Evolutionary conservation across 2,888 invertebrate genomes (phyloP).

Genomic region (Malacosoma neustria): DNA sequence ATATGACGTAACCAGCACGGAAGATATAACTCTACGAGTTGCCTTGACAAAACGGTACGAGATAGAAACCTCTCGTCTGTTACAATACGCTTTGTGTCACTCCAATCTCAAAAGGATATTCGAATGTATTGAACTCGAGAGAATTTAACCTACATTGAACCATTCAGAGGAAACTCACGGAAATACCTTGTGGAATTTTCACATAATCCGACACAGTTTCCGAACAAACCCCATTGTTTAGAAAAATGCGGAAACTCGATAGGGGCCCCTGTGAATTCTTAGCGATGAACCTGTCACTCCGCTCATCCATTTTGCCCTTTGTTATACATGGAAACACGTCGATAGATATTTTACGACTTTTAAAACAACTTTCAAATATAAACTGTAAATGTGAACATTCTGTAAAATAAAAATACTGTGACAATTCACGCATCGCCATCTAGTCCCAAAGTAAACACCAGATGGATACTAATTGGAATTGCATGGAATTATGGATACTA

Average conservation of each 20-base stretch:
- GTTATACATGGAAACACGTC: background rate
- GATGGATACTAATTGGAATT: no score
- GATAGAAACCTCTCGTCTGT: slow-evolving; percentile 48
- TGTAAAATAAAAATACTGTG: no score
- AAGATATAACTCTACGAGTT: slow-evolving; percentile 43
- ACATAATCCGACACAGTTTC: slow-evolving; percentile 34
- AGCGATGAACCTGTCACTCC: slow-evolving; percentile 13
- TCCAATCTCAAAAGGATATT: slow-evolving; percentile 64
- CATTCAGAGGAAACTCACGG: slow-evolving; percentile 33
- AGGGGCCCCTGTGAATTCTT: slow-evolving; percentile 25
- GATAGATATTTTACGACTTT: no score
- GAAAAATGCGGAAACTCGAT: slow-evolving; percentile 32
- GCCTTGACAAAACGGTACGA: slow-evolving; percentile 46
- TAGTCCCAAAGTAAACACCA: no score
- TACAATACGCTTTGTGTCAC: slow-evolving; percentile 66
- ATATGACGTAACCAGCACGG: slow-evolving; percentile 8
- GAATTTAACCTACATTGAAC: slow-evolving; percentile 51
- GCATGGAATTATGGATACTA: no score
- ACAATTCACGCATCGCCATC: no score
- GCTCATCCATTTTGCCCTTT: background rate
- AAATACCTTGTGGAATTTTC: slow-evolving; percentile 42
- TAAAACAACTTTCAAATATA: no score
- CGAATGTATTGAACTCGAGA: slow-evolving; percentile 58
- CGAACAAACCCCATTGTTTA: slow-evolving; percentile 36
- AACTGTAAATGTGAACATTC: no score